Base-by-base conservation (phyloP, 2,888 invertebrate genomes). In the Plagiodera versicolora region DNA sequence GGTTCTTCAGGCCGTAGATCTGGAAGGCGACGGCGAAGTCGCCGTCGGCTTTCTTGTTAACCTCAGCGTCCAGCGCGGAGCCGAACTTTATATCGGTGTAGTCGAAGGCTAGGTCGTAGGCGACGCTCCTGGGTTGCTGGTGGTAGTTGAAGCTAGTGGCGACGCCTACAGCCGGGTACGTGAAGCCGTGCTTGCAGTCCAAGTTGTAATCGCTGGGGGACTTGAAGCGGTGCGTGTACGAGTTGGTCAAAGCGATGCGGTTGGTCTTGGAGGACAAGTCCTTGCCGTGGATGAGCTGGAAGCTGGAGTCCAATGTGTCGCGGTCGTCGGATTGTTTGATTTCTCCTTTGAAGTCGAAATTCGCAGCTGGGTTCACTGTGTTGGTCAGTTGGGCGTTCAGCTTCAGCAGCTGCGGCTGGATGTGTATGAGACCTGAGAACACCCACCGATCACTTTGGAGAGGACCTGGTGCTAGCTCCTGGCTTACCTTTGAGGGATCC, bases 301-400 rank as follows among this genome's bases (percentile, higher is more conserved):
- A 55, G 45, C 57, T 65, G 47, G 66, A 72, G 19, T 74, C 72
- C 20, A 69, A 61, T 20, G 71, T 66, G 1, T 63, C 60, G 4
- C 28, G 28, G 30, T 67, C 59, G 9, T 28, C 24, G 6, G 50
- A 19, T 32, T 50, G 56, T 30, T 70, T 68, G n/a, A 72, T 44
- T 57, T 87, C 85, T 69, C 85, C 87, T 35, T 85, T 82, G 2
- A 88, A 24, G 56, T 83, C 84, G 75, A 89, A 86, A 68, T 87
- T 88, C 45, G 84, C 73, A 47, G 81, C 80, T 0, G 87, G 87
- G 69, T 87, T 86, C 51, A 86, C 77, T 1, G 83, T 83, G 65
- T 89, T 87, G 61, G 82, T 78, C 61, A 87, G 82, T 57, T 82
- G 80, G 0, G 80, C 73, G 62, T 85, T 82, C 0, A 86, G 61